Evolutionary conservation across 2,888 invertebrate genomes (phyloP), one percentile per base, ranked within the genome.

Genomic region (Amphimallon solstitiale): DNA sequence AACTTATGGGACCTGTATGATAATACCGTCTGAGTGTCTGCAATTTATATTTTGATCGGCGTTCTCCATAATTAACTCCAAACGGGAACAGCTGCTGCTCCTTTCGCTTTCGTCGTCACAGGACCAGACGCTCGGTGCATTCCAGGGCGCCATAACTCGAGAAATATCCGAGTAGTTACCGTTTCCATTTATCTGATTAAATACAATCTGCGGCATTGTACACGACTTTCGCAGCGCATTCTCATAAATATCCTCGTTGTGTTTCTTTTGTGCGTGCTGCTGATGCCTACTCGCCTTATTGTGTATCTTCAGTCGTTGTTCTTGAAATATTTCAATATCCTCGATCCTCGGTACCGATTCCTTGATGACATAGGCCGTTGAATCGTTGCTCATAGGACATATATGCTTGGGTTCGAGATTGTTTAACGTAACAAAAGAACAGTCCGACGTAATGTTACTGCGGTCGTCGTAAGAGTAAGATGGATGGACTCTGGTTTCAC

Each of bases 321-420:
- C 52, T 5, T 61, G 64, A 52, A 66, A 68, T 52, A 69, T 64
- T 62, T 70, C 64, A 37, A 64, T 65, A 35, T 70, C 69, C 4
- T 49, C 51, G 19, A 63, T 49, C 5, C 51, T 59, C n/a, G 40
- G 23, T 19, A 49, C 9, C 7, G 34, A 45, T 14, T 29, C 60
- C 14, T 29, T 29, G 23, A n/a, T n/a, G 5, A 40, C 19, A 45
- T 29, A 21, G 6, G 10, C 45, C 9, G 15, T 21, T 17, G 15
- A 14, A 6, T 40, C 29, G 38, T 10, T 17, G 45, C 17, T 43
- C 12, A 60, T 15, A 0, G 60, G 77, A 66, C 77, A 77, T 46
- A 74, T 74, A 65, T 77, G 77, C n/a, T 73, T 76, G 14, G 76
- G 77, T 60, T 73, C 71, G 29, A 77, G 59, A 35, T 68, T 73